Base-by-base conservation (phyloP, 2,888 invertebrate species). In the Pterostichus niger region DNA sequence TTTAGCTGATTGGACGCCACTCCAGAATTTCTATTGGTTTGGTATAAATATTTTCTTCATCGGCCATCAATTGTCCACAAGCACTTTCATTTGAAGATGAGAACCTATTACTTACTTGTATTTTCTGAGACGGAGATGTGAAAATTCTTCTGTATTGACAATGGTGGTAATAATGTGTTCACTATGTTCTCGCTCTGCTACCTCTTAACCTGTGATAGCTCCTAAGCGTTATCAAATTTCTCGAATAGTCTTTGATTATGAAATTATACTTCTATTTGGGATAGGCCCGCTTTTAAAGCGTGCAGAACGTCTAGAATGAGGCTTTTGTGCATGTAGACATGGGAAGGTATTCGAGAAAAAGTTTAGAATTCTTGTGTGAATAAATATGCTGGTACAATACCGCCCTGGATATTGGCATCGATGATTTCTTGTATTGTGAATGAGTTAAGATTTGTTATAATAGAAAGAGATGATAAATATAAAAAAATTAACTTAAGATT, bases 361-460 rank as follows among this genome's bases (percentile, higher is more conserved):
- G 89, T 83, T 91, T 90, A 0, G 93, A 89, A 98, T 86, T 97
- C 97, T 9, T 94, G 92, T 0, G 94, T 95, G 84, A 98, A 94
- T 90, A 99, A 99, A 99, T 89, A 98, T 99, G 71, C 96, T 94
- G 84, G n/a, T n/a, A n/a, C n/a, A 98, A 95, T 11, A n/a, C 98
- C 98, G 1, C 98, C 97, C 93, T 97, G 97, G 0, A 99, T 98
- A 87, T 97, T 98, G 0, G 99, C 98, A 90, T 98, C 98, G 85
- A 98, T 97, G 44, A 98, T 97, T 1, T 98, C 59, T 56, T 2
- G 90, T 11, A 98, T 98, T 2, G 97, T 97, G 88, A 98, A 96
- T 0, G 97, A 97, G 90, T 97, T 97, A 84, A 97, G 94, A 89
- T 97, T 97, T 24, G n/a, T n/a, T n/a, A n/a, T n/a, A n/a, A n/a